These are phyloP conservation scores for Melanotaenia parkinsoni DNA, from an alignment of 2,797 vertebrate genomes.

Conservation along the genomic window DNA sequence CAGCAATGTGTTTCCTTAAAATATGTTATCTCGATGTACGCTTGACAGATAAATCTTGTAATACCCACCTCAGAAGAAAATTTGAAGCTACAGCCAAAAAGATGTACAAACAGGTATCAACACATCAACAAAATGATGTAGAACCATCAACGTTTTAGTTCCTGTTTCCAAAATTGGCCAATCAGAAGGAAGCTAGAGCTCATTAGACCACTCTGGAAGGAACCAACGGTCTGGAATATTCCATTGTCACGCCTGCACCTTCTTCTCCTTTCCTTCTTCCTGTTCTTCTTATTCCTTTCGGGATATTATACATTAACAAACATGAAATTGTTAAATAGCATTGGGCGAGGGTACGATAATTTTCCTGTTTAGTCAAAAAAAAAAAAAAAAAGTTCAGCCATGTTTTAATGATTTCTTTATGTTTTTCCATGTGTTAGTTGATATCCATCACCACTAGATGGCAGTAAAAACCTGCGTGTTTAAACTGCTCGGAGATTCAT, in stretches of 20 bases:
- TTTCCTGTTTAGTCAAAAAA: not conserved
- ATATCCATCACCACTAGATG: conserved; percentile 31
- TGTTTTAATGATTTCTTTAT: not conserved
- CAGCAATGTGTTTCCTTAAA: not conserved
- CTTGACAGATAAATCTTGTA: not conserved
- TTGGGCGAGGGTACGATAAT: not conserved
- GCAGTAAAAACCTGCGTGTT: conserved; percentile 17
- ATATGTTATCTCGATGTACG: not conserved
- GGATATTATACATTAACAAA: not conserved
- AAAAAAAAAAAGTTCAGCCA: not conserved
- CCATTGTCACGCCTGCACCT: conserved; percentile 6
- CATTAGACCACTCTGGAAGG: not conserved
- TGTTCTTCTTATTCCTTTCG: not conserved
- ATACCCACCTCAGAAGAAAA: conserved; percentile 54
- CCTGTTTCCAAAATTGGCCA: conserved; percentile 54
- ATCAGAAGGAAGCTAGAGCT: conserved; percentile 56
- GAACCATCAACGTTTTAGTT: conserved; percentile 54
- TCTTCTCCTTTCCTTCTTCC: too few species aligned
- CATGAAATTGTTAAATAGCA: too few species aligned
- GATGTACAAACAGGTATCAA: not conserved
- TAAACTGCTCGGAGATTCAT: not conserved
- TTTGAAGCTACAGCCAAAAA: conserved; percentile 2
- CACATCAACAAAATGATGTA: conserved; percentile 30
- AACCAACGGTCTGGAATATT: conserved; percentile 46
- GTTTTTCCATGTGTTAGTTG: not conserved